A percentile compares a stretch with the other conserved stretches of the same genome.
These are phyloP conservation scores for Tuberolachnus salignus DNA, from an alignment of 2,888 invertebrate genomes.

Conservation along the genomic window DNA sequence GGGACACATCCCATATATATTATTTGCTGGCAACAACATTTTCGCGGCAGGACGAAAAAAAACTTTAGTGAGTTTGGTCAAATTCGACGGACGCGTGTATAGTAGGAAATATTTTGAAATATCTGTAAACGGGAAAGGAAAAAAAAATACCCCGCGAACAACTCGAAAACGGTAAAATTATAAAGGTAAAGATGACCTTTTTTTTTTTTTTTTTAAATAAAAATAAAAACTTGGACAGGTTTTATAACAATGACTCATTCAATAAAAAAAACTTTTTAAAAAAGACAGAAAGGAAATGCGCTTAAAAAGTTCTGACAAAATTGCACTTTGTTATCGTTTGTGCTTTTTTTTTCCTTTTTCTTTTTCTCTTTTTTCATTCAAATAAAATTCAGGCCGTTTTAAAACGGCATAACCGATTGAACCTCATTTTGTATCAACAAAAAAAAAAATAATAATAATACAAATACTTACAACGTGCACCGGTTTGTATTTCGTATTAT, in stretches of 20 bases:
- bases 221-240: conserved; percentile 1
- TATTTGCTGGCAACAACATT: not conserved
- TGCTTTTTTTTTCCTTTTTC: conserved; percentile 4
- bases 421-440: conserved; percentile 37
- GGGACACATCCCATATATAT: not conserved
- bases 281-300: conserved; percentile 14
- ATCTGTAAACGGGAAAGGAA: not conserved
- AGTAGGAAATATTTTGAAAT: conserved; percentile 35
- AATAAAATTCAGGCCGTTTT: conserved; percentile 17
- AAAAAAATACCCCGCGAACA: not conserved
- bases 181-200: conserved; percentile 15
- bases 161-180: conserved; percentile 20
- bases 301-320: conserved; percentile 43
- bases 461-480: not conserved
- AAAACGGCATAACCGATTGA: conserved; percentile 43
- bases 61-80: conserved; percentile 4
- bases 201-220: conserved; percentile 1
- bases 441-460: no score
- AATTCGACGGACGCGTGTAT: conserved; percentile 11
- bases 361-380: conserved; percentile 5
- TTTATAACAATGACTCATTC: conserved; percentile 33
- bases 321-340: conserved; percentile 45
- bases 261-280: conserved; percentile 12
- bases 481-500: not conserved
- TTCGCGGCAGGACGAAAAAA: not conserved